Evolutionary conservation across 2,888 invertebrate species (phyloP).

Genomic region (Heteromyza rotundicornis): DNA sequence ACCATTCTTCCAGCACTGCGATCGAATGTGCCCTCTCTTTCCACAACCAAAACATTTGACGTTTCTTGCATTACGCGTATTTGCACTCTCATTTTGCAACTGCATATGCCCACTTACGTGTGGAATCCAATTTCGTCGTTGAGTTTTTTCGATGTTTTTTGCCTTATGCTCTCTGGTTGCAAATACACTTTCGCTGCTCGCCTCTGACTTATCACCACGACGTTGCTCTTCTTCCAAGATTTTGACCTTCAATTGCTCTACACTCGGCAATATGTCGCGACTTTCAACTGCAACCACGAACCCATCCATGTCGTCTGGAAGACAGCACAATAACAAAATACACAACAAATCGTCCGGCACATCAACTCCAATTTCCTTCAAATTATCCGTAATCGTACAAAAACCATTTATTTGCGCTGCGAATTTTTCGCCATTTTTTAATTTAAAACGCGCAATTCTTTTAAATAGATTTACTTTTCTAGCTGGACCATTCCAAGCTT

Average conservation of each 20-base stretch:
- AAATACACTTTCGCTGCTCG: constrained; percentile 13
- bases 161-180: constrained; percentile 3
- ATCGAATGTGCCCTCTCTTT: constrained; percentile 23
- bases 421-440: constrained; percentile 13
- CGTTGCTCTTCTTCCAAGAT: constrained; percentile 21
- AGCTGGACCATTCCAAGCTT: constrained; percentile 25
- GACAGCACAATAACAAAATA: constrained; percentile 22
- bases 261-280: constrained; percentile 17
- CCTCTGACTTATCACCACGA: constrained; percentile 5
- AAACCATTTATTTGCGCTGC: constrained; percentile 19
- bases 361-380: constrained; percentile 20
- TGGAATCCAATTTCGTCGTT: not conserved
- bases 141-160: too few species aligned
- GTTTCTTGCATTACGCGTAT: not conserved
- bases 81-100: not conserved
- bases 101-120: constrained; percentile 4
- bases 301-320: constrained; percentile 25
- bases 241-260: constrained; percentile 21
- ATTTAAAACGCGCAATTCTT: constrained; percentile 15
- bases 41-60: constrained; percentile 23
- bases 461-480: constrained; percentile 24
- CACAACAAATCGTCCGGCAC: constrained; percentile 19
- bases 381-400: constrained; percentile 22
- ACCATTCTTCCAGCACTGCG: too few species aligned
- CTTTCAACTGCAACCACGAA: constrained; percentile 27